A percentile compares a stretch with the other conserved stretches of the same genome.
phyloP scores from a whole-genome alignment of 2,888 invertebrate genomes.

The Philaethria dido region DNA sequence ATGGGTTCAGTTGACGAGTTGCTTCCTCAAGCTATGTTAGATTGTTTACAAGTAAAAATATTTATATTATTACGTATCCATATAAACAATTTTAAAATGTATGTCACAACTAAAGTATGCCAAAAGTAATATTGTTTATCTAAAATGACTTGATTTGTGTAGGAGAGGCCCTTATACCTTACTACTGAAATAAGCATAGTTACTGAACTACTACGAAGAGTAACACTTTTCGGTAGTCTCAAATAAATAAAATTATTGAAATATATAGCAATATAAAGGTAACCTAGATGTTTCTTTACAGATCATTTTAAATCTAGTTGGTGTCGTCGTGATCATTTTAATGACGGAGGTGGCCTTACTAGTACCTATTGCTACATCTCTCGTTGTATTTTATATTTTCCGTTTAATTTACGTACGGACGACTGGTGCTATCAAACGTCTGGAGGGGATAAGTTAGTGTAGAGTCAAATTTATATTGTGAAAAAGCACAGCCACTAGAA shows the following conservation, averaged over 20 bases:
- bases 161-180: too few species aligned
- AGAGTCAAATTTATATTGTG: background rate
- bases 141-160: too few species aligned
- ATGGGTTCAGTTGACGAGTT: conserved; percentile 92
- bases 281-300: conserved; percentile 59
- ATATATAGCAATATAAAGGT: too few species aligned
- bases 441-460: conserved; percentile 86
- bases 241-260: too few species aligned
- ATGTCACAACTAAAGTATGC: too few species aligned
- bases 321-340: conserved; percentile 90
- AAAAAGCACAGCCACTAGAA: too few species aligned
- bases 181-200: too few species aligned
- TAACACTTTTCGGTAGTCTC: too few species aligned
- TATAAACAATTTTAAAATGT: too few species aligned
- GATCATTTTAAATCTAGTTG: conserved; percentile 89
- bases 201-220: too few species aligned
- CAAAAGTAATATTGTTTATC: too few species aligned
- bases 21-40: conserved; percentile 89
- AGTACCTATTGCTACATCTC: conserved; percentile 81
- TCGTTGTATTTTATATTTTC: conserved; percentile 85
- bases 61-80: background rate
- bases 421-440: conserved; percentile 87
- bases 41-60: conserved; percentile 83
- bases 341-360: conserved; percentile 80
- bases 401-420: conserved; percentile 87